Evolutionary conservation across 2,797 vertebrate species (phyloP).

Genomic region (Scolopax bukidnonensis): DNA sequence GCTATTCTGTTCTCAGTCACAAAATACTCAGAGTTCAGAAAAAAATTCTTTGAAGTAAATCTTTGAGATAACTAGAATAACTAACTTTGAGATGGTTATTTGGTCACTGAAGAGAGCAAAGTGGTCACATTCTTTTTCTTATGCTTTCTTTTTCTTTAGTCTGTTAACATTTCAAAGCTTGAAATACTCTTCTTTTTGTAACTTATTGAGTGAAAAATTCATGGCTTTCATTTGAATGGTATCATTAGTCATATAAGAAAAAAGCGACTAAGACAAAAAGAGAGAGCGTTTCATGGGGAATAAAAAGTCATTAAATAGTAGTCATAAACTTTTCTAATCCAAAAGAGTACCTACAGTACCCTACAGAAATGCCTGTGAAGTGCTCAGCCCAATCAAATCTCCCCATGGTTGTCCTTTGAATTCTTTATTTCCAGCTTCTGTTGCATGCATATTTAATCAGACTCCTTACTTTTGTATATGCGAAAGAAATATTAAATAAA

Average conservation of each 20-base stretch:
- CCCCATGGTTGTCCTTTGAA: constrained; percentile 31
- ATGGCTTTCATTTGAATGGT: constrained; percentile 35
- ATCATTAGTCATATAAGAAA: constrained; percentile 44
- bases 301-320: constrained; percentile 49
- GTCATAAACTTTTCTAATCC: constrained; percentile 31
- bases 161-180: constrained; percentile 11
- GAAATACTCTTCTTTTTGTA: constrained; percentile 19
- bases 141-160: neutral
- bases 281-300: constrained; percentile 3
- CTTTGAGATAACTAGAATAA: constrained; percentile 18
- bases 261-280: constrained; percentile 46
- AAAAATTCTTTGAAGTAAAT: neutral
- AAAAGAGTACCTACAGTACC: constrained; percentile 6
- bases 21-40: constrained; percentile 11
- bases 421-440: constrained; percentile 53
- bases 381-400: constrained; percentile 40
- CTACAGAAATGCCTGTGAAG: constrained; percentile 51
- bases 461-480: constrained; percentile 27
- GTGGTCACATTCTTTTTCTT: constrained; percentile 11
- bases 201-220: constrained; percentile 30
- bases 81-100: constrained; percentile 41
- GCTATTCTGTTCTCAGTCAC: neutral
- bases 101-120: constrained; percentile 48
- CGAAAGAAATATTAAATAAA: constrained; percentile 50
- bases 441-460: constrained; percentile 57